Base-by-base conservation (phyloP, 1,140 invertebrate genomes). In the Drosophila tropicalis region DNA sequence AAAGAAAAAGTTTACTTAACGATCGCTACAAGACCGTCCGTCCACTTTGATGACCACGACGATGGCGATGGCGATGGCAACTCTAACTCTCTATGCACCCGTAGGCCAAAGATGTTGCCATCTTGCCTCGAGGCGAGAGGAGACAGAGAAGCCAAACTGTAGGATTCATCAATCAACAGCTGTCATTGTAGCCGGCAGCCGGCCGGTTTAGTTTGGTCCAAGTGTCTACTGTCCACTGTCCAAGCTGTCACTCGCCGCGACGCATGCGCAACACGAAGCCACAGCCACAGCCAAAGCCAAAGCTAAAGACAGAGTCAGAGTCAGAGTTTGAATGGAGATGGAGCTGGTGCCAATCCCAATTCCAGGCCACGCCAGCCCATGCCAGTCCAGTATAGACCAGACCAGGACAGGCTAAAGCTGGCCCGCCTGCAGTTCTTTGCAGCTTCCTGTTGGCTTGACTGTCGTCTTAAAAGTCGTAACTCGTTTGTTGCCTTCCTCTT, bases 81-180 rank as follows among this genome's bases (percentile, higher is more conserved):
- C 17, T 40, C 55, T 25, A 61, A 62, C 36, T 39, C 36, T 39
- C 36, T 39, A 39, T 39, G 67, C 60, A 62, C 64, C 72, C 72
- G 66, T 63, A 60, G 66, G 73, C 63, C 72, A 63, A 51, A 51
- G 44, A 51, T 19, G 34, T 34, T 40, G 15, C 58, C 34, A 57
- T 54, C 56, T 36, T 17, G 39, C 29, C 32, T 57, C 19, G 19
- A 60, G 65, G 76, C 19, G 19, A 41, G 65, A 69, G 71, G 76
- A 70, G 44, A 47, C 44, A 19, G 19, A 19, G 44, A 29, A 29
- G 76, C 73, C 65, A 29, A 69, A 74, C 79, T 87, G 84, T 89
- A 83, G 85, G 80, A 89, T 89, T 89, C 84, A 89, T 89, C 84
- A 89, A 89, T 89, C 84, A 89, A 81, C 84, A 81, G 85, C 84